Evolutionary conservation across 2,888 invertebrate genomes (phyloP).

Genomic region (Opisthograptis luteolata): DNA sequence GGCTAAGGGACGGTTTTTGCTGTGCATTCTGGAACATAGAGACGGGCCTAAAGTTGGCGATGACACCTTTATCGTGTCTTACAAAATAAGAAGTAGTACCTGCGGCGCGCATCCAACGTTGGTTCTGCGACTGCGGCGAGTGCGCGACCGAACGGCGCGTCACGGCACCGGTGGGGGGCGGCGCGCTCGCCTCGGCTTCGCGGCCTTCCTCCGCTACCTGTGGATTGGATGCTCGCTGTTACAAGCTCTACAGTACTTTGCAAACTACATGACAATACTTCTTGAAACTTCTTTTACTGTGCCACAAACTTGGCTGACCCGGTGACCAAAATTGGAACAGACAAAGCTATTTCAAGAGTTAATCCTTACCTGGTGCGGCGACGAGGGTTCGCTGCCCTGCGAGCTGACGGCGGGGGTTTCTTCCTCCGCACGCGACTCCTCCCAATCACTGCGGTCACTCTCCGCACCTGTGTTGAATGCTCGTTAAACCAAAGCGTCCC

Average conservation of each 20-base stretch:
- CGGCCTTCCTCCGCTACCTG: conserved; percentile 88
- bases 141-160: conserved; percentile 47
- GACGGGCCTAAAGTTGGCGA: no score
- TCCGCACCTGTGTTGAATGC: conserved; percentile 52
- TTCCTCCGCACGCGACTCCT: conserved; percentile 73
- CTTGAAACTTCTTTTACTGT: no score
- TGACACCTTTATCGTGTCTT: no score
- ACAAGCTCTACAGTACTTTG: no score
- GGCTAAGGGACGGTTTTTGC: no score
- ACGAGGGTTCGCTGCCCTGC: conserved; percentile 78
- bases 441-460: conserved; percentile 71
- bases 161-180: conserved; percentile 56
- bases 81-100: conserved; percentile 44
- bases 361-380: conserved; percentile 67
- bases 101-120: conserved; percentile 78
- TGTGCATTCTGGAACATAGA: no score
- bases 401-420: conserved; percentile 80
- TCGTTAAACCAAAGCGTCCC: no score
- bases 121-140: conserved; percentile 58
- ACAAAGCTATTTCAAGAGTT: background rate
- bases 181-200: conserved; percentile 90
- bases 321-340: background rate
- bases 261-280: no score
- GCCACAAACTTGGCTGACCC: no score
- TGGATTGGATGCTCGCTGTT: no score